Percentiles rank a stretch among this genome's conserved stretches.
These are phyloP conservation scores for Oreochromis tanganicae DNA, from an alignment of 2,113 vertebrate genomes.

Conservation along the genomic window DNA sequence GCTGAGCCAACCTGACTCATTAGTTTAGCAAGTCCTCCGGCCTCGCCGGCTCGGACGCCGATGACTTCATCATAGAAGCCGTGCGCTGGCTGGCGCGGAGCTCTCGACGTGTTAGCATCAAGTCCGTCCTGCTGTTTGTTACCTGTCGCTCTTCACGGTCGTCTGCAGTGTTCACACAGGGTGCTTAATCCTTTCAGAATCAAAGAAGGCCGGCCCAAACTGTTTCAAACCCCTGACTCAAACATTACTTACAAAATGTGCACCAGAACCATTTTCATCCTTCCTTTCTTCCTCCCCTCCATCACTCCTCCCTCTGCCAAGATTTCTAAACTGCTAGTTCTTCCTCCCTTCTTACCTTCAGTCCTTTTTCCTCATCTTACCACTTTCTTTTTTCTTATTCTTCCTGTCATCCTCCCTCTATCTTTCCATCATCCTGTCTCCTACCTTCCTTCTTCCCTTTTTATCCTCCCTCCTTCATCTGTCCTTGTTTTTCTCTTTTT, in stretches of 20 bases:
- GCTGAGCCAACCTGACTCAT: slow-evolving; percentile 32
- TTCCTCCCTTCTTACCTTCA: neutral
- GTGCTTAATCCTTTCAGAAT: neutral
- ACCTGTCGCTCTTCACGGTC: neutral
- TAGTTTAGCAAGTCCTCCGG: slow-evolving; percentile 19
- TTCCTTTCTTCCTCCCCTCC: neutral
- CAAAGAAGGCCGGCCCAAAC: neutral
- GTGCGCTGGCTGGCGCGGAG: neutral
- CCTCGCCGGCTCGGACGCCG: neutral
- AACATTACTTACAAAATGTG: neutral
- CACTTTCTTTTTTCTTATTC: neutral
- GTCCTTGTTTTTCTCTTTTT: neutral
- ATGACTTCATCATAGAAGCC: neutral
- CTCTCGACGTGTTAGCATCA: neutral
- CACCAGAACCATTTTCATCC: neutral
- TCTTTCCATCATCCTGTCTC: neutral
- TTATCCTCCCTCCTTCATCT: fast-evolving
- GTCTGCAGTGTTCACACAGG: neutral
- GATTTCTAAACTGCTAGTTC: neutral
- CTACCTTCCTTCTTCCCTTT: neutral
- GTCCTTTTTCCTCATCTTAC: neutral
- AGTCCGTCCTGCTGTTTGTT: neutral
- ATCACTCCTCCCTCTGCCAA: neutral
- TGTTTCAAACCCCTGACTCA: neutral
- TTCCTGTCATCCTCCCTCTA: neutral